Percentiles rank a stretch among this genome's conserved stretches.
These are phyloP conservation scores for Lagorchestes hirsutus DNA, from an alignment of 2,797 vertebrate species.

Conservation along the genomic window DNA sequence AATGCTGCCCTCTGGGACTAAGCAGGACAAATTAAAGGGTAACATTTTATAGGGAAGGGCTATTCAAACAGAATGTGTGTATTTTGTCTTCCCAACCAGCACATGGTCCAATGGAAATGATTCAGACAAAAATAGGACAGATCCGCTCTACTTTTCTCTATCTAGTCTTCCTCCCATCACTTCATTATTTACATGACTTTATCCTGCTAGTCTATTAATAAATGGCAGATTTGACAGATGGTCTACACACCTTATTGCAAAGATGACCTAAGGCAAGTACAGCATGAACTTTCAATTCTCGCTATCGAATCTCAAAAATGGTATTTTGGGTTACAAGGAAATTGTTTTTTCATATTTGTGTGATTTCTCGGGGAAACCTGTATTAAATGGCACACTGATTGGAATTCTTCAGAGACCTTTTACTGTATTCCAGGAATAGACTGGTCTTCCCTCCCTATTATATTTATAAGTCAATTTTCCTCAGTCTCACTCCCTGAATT, in stretches of 20 bases:
- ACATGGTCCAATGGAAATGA: not conserved
- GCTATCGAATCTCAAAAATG: not conserved
- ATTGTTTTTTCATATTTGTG: conserved; percentile 23
- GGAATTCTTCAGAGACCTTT: conserved; percentile 37
- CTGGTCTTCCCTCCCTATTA: not conserved
- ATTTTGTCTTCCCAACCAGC: not conserved
- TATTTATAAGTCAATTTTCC: conserved; percentile 22
- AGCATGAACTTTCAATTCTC: conserved; percentile 31
- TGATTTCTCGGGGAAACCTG: conserved; percentile 3
- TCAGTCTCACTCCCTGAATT: not conserved
- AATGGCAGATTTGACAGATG: conserved; percentile 28
- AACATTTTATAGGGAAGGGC: not conserved
- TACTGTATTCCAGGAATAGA: conserved; percentile 29
- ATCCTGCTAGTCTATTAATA: conserved; percentile 43
- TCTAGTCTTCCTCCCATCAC: conserved; percentile 25
- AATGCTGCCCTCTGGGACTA: not conserved
- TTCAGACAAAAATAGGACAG: conserved; percentile 29
- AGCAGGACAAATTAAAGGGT: not conserved
- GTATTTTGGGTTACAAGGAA: conserved; percentile 15
- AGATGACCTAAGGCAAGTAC: conserved; percentile 7
- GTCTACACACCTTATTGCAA: not conserved
- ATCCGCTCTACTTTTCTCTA: conserved; percentile 22
- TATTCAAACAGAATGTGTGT: not conserved
- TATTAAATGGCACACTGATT: not conserved
- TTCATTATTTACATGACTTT: conserved; percentile 4